Percentiles rank a stretch among this genome's conserved stretches.
These are phyloP conservation scores for Philopedon plagiatum DNA, from an alignment of 2,888 invertebrate genomes.

Conservation along the genomic window DNA sequence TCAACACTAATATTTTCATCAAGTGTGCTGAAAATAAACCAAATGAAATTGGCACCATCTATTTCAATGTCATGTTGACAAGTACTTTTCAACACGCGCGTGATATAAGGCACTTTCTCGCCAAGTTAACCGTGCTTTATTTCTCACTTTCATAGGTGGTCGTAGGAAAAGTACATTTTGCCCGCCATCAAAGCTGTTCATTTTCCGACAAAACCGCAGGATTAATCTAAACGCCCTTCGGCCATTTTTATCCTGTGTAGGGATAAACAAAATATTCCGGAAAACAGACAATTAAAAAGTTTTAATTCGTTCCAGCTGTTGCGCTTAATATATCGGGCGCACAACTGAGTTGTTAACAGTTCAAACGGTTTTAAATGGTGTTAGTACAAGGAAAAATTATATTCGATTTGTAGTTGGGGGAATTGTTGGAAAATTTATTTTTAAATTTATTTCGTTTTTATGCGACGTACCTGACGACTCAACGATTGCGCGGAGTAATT, in stretches of 20 bases:
- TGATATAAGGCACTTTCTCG: too few species aligned
- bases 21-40: too few species aligned
- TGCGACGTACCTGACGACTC: too few species aligned
- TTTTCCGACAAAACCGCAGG: not conserved
- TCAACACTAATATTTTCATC: too few species aligned
- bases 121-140: too few species aligned
- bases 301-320: conserved; percentile 12
- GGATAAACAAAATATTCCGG: not conserved
- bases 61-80: too few species aligned
- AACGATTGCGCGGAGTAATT: too few species aligned
- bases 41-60: too few species aligned
- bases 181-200: not conserved
- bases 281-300: conserved; percentile 5
- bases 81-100: too few species aligned
- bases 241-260: not conserved
- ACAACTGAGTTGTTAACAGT: not conserved
- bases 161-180: not conserved
- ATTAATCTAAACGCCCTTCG: not conserved
- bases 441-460: too few species aligned
- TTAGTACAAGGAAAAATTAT: not conserved
- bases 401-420: not conserved
- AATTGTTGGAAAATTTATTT: too few species aligned
- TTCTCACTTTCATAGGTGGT: too few species aligned
- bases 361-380: not conserved
- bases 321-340: not conserved